These are phyloP conservation scores for Diplazon laetatorius DNA, from an alignment of 2,888 invertebrate species.

Conservation along the genomic window DNA sequence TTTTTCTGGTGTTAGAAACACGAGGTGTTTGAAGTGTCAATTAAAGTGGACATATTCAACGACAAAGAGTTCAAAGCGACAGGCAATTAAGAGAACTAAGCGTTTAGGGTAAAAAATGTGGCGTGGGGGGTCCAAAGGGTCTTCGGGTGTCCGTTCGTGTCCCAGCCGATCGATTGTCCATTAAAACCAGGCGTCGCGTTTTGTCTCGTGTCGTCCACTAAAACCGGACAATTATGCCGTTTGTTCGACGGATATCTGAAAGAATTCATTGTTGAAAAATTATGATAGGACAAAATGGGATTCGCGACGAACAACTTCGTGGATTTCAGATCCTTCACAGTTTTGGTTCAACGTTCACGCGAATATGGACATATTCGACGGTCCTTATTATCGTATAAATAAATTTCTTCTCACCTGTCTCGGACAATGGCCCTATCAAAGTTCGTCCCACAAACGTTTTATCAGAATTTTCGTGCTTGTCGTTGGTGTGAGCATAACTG, in stretches of 20 bases:
- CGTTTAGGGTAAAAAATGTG: too few species aligned
- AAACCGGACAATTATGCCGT: slow-evolving; percentile 43
- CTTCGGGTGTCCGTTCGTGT: too few species aligned
- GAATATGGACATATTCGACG: slow-evolving; percentile 57
- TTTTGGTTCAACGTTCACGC: slow-evolving; percentile 12
- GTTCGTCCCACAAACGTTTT: slow-evolving; percentile 30
- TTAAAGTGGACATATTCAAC: too few species aligned
- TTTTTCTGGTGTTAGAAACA: too few species aligned
- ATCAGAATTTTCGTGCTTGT: slow-evolving; percentile 18
- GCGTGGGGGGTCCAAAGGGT: too few species aligned
- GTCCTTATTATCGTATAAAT: slow-evolving; percentile 52
- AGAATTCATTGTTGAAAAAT: slow-evolving; percentile 47
- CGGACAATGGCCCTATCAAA: slow-evolving; percentile 62
- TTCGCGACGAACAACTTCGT: background rate
- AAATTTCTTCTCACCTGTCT: slow-evolving; percentile 53
- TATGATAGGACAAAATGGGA: background rate
- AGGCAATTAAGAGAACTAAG: too few species aligned
- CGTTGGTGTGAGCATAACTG: slow-evolving; percentile 23
- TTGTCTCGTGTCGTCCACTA: too few species aligned
- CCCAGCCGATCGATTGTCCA: too few species aligned
- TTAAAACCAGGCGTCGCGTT: too few species aligned
- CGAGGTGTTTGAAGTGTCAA: too few species aligned
- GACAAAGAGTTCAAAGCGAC: too few species aligned
- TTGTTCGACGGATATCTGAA: slow-evolving; percentile 23
- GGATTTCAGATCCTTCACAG: too few species aligned